Conservation (phyloP, 2,888 invertebrate species). For the Oithona nana region DNA sequence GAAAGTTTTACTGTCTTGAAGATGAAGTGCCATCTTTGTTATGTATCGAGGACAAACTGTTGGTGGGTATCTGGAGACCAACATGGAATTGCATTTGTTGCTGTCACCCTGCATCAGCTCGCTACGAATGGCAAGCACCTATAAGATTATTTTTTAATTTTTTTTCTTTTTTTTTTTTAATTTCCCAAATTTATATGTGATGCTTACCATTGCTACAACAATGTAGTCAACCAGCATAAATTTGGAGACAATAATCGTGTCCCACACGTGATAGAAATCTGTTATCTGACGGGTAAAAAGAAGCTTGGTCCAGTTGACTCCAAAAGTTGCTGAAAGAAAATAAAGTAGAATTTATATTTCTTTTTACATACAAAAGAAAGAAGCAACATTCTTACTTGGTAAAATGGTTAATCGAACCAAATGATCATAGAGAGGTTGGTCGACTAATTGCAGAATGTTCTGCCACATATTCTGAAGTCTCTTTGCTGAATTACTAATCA, state of each 20-base stretch:
- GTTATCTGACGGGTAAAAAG: conserved; percentile 2
- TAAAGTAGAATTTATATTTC: too few relatives aligned
- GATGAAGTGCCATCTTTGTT: background rate
- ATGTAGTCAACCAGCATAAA: background rate
- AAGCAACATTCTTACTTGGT: too few relatives aligned
- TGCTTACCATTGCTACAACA: conserved; percentile 8
- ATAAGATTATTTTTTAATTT: background rate
- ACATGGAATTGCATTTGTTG: background rate
- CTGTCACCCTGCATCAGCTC: background rate
- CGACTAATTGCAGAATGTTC: background rate
- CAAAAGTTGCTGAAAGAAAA: too few relatives aligned
- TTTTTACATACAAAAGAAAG: too few relatives aligned
- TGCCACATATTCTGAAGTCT: conserved; percentile 1
- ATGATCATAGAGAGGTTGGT: conserved; percentile 6
- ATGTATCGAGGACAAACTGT: background rate
- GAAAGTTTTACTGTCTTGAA: background rate
- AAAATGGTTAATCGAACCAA: background rate
- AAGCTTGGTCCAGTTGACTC: conserved; percentile 11
- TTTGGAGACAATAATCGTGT: background rate
- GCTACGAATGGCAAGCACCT: background rate
- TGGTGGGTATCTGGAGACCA: conserved; percentile 5
- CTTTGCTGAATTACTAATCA: background rate
- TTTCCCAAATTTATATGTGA: too few relatives aligned
- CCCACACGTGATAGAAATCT: background rate
- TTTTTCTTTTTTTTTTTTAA: too few relatives aligned